Evolutionary conservation across 2,113 vertebrate species (phyloP), one percentile per base, ranked within the genome.

Genomic region (Forbesichthys agassizii): DNA sequence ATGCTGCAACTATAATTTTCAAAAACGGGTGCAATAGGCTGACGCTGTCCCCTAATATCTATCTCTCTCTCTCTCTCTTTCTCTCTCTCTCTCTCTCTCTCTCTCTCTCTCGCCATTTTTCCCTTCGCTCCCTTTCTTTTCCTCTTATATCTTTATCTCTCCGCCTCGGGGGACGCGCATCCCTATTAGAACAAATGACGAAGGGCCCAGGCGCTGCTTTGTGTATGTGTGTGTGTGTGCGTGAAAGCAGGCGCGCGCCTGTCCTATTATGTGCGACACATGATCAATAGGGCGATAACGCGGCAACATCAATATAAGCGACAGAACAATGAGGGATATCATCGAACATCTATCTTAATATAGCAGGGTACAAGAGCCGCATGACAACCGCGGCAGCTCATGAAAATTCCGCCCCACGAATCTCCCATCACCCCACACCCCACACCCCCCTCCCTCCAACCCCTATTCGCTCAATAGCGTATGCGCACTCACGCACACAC

Each of bases 291-390:
- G 95, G 93, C 96, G 98, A 99, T 99, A 99, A 98, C 95, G 93
- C 96, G 90, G 95, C 95, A 94, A 98, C 98, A 99, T 99, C 97
- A 98, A 99, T 99, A 98, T 98, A 96, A 98, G 96, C 96, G 97
- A 98, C 98, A 98, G 97, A 98, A 99, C 98, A 99, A 98, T 99
- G 96, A 98, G 95, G 96, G 96, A 96, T 99, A 99, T 99, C 98
- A 99, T 98, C 94, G 96, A 95, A 95, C 95, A 99, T 99, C 97
- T 98, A 98, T 99, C 98, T 99, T 98, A 98, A 98, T 98, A 98
- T 96, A 99, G 96, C 96, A 93, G 86, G 95, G 96, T 95, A 98
- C 97, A 98, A 97, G 96, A 94, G 89, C 94, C 94, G 87, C 89
- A 93, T 94, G 96, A 98, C 96, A 98, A 96, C 95, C 95, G 93